Percentiles rank a stretch among this genome's conserved stretches.
Evolutionary conservation across 2,113 vertebrate genomes (phyloP).

Genomic region (Eulemur macaco): DNA sequence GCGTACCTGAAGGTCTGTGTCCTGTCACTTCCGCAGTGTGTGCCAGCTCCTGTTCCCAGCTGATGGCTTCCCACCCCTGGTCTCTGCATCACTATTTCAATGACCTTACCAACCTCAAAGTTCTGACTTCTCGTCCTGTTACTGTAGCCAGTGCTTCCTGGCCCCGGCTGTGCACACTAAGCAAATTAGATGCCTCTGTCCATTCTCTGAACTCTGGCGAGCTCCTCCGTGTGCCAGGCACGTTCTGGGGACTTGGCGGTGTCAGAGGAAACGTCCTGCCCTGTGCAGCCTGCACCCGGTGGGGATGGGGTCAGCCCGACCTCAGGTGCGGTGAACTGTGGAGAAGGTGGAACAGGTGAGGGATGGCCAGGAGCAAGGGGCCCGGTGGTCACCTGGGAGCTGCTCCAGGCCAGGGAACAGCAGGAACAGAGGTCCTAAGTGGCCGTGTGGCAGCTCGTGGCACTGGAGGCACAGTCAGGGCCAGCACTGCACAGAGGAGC

Average conservation of each 20-base stretch:
- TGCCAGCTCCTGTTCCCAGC: too few relatives aligned
- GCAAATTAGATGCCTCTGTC: too few relatives aligned
- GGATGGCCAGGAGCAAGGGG: not conserved
- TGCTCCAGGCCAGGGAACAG: not conserved
- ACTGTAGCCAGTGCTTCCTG: too few relatives aligned
- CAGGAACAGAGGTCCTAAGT: not conserved
- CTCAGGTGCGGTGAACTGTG: not conserved
- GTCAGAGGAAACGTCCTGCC: not conserved
- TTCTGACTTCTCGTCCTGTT: too few relatives aligned
- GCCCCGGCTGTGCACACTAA: too few relatives aligned
- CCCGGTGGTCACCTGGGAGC: not conserved
- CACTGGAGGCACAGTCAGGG: accelerated
- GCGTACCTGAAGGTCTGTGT: too few relatives aligned
- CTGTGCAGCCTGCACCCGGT: too few relatives aligned
- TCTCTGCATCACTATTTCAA: too few relatives aligned
- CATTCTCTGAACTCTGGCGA: not conserved
- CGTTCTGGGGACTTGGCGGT: not conserved
- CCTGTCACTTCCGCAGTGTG: too few relatives aligned
- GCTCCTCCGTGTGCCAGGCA: too few relatives aligned
- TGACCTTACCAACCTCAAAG: too few relatives aligned
- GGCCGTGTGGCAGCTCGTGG: not conserved
- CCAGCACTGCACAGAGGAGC: accelerated
- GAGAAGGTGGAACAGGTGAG: not conserved
- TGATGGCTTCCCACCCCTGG: too few relatives aligned
- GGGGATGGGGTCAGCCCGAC: not conserved